Percentiles rank a stretch among this genome's conserved stretches.
These are phyloP conservation scores for Ivindomyrus marchei DNA, from an alignment of 2,113 vertebrate genomes.

Conservation along the genomic window DNA sequence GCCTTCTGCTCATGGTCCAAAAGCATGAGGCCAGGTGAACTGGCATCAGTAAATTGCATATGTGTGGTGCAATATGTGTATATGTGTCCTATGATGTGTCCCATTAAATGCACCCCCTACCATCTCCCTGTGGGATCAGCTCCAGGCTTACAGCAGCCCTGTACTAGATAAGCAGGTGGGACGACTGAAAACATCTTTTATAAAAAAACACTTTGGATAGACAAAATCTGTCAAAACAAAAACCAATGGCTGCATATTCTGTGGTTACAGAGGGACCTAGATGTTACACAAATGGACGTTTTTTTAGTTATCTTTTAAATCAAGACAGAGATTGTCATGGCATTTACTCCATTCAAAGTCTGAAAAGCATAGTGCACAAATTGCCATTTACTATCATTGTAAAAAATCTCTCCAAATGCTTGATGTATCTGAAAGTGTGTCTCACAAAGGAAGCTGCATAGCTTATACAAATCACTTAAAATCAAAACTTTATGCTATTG, in stretches of 20 bases:
- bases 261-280: neutral
- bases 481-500: neutral
- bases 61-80: neutral
- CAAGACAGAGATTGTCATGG: neutral
- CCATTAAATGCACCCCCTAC: neutral
- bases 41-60: neutral
- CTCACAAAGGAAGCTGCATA: neutral
- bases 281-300: neutral
- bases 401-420: neutral
- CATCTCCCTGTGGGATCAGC: neutral
- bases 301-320: neutral
- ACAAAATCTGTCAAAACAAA: neutral
- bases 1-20: neutral
- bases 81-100: neutral
- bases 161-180: neutral
- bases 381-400: neutral
- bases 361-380: neutral
- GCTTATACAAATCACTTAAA: neutral
- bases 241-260: neutral
- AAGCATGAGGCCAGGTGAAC: neutral
- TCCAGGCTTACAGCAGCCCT: neutral
- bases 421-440: neutral
- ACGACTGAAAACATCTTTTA: neutral
- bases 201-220: neutral
- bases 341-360: neutral